Base-by-base conservation (phyloP, 1,140 invertebrate species). In the Dendrolimus punctatus region DNA sequence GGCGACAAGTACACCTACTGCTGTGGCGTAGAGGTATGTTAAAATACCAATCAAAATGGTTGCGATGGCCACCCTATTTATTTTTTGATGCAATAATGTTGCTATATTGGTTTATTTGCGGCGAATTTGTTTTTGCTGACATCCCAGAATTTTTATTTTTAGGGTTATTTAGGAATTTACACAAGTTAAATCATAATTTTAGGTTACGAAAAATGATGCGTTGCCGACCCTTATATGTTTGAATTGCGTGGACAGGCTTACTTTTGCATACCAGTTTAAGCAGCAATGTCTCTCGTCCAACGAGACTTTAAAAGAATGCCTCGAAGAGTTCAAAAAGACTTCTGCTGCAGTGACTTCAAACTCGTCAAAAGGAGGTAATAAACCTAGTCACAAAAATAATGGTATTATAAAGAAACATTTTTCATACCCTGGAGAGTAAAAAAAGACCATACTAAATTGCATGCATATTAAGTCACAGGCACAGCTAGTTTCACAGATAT, bases 1-100 rank as follows among this genome's bases (percentile, higher is more conserved):
- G 73, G 84, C 56, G 88, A 90, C 60, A 90, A 90, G 64, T 90
- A 90, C 59, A 78, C 79, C n/a, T 83, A 73, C 68, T 89, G 88
- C 70, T 88, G 87, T 55, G 81, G 83, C 62, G 68, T 89, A 54
- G 83, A 86, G 81, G 87, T 88, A 77, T 71, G 77, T 70, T 84
- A 78, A 85, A 85, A 85, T 80, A 71, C 75, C 69, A 76, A 73
- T 55, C 76, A 78, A 86, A 86, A 85, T 86, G 83, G 76, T 85
- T 85, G 80, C 81, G 80, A 80, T 87, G 85, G 85, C 86, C 81
- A 87, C 84, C 81, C 85, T 76, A 75, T 80, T 54, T 64, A 67
- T 76, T 80, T 80, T 79, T 76, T 77, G 68, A 64, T 71, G 68
- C 69, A 71, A 77, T 80, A 85, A 86, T 86, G 81, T 86, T 86